A percentile compares a stretch with the other conserved stretches of the same genome.
phyloP scores from a whole-genome alignment of 2,888 invertebrate genomes.

The Rotaria sp. region DNA sequence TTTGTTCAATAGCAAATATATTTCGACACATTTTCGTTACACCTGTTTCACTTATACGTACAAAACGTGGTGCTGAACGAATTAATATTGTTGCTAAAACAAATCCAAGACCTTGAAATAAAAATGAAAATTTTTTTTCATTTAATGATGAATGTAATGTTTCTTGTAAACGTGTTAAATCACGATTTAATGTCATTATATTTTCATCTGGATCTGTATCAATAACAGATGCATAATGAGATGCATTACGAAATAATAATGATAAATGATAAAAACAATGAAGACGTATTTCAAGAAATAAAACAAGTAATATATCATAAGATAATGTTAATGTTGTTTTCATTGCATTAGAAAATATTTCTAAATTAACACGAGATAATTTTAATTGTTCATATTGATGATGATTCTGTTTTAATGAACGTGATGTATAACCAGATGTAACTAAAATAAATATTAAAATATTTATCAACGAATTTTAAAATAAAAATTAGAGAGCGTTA shows the following conservation, averaged over 20 bases:
- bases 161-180: slow-evolving; percentile 39
- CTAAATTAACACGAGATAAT: slow-evolving; percentile 14
- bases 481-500: no score
- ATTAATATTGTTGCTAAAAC: slow-evolving; percentile 39
- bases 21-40: slow-evolving; percentile 41
- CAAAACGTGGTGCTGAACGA: slow-evolving; percentile 32
- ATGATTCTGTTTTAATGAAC: background rate
- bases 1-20: slow-evolving; percentile 40
- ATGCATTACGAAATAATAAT: slow-evolving; percentile 35
- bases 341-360: slow-evolving; percentile 27
- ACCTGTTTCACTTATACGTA: slow-evolving; percentile 35
- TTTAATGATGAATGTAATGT: slow-evolving; percentile 32
- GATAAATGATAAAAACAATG: slow-evolving; percentile 41
- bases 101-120: slow-evolving; percentile 38
- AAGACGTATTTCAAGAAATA: slow-evolving; percentile 37
- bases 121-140: slow-evolving; percentile 34
- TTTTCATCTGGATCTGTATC: slow-evolving; percentile 40
- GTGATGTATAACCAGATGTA: background rate
- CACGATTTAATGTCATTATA: slow-evolving; percentile 36
- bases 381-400: slow-evolving; percentile 26
- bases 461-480: no score
- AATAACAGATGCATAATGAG: slow-evolving; percentile 34
- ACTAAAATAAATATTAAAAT: background rate
- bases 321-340: slow-evolving; percentile 30
- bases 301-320: slow-evolving; percentile 34